Conservation (phyloP, 2,888 invertebrate species). For the Aquatica leii region DNA sequence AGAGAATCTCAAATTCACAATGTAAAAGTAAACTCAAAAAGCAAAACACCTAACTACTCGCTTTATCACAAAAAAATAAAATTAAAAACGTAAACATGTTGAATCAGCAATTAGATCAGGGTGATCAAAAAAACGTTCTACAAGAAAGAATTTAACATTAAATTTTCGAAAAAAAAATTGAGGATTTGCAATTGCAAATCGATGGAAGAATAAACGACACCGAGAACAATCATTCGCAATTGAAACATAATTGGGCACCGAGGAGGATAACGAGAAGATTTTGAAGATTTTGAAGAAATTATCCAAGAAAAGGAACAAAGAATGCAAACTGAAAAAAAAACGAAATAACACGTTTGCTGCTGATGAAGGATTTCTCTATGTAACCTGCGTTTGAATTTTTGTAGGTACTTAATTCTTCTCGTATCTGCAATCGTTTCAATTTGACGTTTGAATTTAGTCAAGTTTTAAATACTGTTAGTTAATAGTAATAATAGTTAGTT, state of each 20-base stretch:
- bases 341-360: too few relatives aligned
- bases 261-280: too few relatives aligned
- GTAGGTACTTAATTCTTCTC: too few relatives aligned
- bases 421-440: too few relatives aligned
- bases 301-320: too few relatives aligned
- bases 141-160: slow-evolving; percentile 72
- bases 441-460: too few relatives aligned
- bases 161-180: slow-evolving; percentile 71
- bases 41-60: slow-evolving; percentile 81
- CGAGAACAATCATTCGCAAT: slow-evolving; percentile 79
- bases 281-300: too few relatives aligned
- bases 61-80: slow-evolving; percentile 81
- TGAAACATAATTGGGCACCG: slow-evolving; percentile 76
- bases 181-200: slow-evolving; percentile 80
- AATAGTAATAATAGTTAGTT: too few relatives aligned
- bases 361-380: too few relatives aligned
- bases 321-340: too few relatives aligned
- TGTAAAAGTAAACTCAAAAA: slow-evolving; percentile 85
- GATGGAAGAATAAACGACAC: slow-evolving; percentile 82
- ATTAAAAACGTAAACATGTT: slow-evolving; percentile 73
- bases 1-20: slow-evolving; percentile 88
- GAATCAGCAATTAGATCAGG: slow-evolving; percentile 60
- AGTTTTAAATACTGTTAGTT: too few relatives aligned
- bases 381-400: too few relatives aligned
- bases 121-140: slow-evolving; percentile 69